Evolutionary conservation across 2,797 vertebrate species (phyloP), one percentile per base, ranked within the genome.

Genomic region (Alfaro cultratus): DNA sequence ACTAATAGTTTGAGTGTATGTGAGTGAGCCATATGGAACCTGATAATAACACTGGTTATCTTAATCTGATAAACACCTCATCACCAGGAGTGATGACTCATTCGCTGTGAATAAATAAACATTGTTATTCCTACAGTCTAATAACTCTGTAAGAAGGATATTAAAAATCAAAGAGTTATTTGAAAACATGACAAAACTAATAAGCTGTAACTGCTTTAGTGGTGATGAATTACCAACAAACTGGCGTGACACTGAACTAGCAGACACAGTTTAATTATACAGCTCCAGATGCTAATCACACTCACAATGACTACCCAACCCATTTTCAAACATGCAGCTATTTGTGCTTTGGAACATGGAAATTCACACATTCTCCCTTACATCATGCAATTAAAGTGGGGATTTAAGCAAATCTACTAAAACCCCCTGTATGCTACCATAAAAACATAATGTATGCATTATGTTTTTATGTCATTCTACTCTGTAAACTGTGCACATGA

Each of bases 321-420:
- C 90, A 85, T 90, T 92, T 90, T 91, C 92, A 87, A 93, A 92
- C 91, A 86, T 85, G 86, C 91, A 94, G 90, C 93, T 94, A 92
- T 93, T 89, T 91, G 86, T 91, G 92, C 93, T 90, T 92, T 73
- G 64, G 84, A 82, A 90, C 89, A 92, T 89, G 84, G 90, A 92
- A 92, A 95, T 94, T 93, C 86, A 94, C 82, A 94, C 90, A 92
- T 93, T 88, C 91, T 86, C 81, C 73, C 79, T 80, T 82, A 82
- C 80, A 85, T 90, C 87, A 83, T 81, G 89, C 91, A 90, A 94
- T 95, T 94, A 96, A 96, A 94, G 85, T 89, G 86, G 86, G 89
- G 85, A 93, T 92, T 88, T 89, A 94, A 88, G 93, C 88, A 93
- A 90, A 95, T 94, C 87, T 91, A 87, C 89, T 86, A 79, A 84